Conservation (phyloP, 2,888 invertebrate species). For the Caenorhabditis sp. region DNA sequence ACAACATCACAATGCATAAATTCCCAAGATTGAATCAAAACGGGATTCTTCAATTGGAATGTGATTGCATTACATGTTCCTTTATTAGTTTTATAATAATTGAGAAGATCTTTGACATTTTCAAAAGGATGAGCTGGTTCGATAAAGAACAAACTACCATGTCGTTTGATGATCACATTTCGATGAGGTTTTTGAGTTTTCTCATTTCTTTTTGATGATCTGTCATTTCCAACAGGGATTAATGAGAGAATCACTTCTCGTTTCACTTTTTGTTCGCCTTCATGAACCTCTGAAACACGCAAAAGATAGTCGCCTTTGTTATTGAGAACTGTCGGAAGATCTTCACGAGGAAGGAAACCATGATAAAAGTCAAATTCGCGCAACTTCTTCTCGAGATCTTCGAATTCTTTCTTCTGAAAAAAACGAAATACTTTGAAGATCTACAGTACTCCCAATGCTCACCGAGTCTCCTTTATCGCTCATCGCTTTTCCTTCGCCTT, state of each 20-base stretch:
- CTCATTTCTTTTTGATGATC: neutral
- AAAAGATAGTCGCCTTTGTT: constrained; percentile 30
- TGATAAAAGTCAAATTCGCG: constrained; percentile 24
- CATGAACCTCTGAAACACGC: constrained; percentile 23
- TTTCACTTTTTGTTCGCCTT: neutral
- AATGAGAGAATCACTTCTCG: neutral
- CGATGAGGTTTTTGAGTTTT: neutral
- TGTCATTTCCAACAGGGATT: neutral
- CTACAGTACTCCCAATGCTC: too few species aligned
- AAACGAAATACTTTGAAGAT: too few species aligned
- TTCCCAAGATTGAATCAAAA: constrained; percentile 37
- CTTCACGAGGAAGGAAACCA: constrained; percentile 40
- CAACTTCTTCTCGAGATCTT: neutral
- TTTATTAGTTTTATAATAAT: constrained; percentile 13
- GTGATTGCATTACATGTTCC: constrained; percentile 6
- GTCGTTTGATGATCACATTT: neutral
- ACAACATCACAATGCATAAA: constrained; percentile 30
- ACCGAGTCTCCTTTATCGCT: too few species aligned
- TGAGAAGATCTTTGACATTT: constrained; percentile 14
- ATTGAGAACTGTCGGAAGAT: constrained; percentile 10
- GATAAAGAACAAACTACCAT: neutral
- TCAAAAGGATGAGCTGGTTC: constrained; percentile 9
- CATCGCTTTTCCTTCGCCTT: too few species aligned
- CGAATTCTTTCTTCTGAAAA: constrained; percentile 1
- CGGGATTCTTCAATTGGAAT: constrained; percentile 12